These are phyloP conservation scores for Hypsopygia costalis DNA, from an alignment of 2,888 invertebrate species.

Conservation along the genomic window DNA sequence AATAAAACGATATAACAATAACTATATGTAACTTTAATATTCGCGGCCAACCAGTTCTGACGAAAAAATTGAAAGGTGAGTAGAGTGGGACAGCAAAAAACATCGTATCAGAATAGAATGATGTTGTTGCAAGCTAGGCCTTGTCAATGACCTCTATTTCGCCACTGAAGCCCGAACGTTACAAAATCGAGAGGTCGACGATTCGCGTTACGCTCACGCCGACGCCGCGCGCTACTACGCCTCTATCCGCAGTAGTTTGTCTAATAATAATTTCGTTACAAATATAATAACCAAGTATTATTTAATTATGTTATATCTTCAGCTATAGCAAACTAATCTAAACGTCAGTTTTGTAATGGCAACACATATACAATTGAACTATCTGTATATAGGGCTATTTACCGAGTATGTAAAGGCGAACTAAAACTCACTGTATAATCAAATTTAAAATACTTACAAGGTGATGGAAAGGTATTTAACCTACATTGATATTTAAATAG, in stretches of 20 bases:
- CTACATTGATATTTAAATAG: too few species aligned
- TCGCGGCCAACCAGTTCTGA: background rate
- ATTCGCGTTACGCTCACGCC: constrained; percentile 57
- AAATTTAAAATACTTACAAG: too few species aligned
- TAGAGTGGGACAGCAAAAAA: constrained; percentile 11
- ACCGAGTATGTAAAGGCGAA: too few species aligned
- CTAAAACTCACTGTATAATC: too few species aligned
- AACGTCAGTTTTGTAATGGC: too few species aligned
- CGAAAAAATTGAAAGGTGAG: constrained; percentile 2
- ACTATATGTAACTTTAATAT: background rate
- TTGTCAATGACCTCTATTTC: constrained; percentile 79
- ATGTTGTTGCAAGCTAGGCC: constrained; percentile 46
- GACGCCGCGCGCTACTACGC: constrained; percentile 20
- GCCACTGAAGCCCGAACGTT: constrained; percentile 48
- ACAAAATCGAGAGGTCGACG: constrained; percentile 60
- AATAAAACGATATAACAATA: background rate
- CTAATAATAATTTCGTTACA: too few species aligned
- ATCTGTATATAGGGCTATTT: too few species aligned
- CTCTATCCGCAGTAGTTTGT: constrained; percentile 18
- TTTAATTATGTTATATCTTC: too few species aligned
- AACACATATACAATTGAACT: too few species aligned
- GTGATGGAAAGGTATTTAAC: too few species aligned
- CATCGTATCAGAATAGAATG: constrained; percentile 22
- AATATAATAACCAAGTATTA: too few species aligned
- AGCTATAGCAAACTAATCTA: too few species aligned